These are phyloP conservation scores for Sapajus apella DNA, from an alignment of 2,113 vertebrate genomes.

Conservation along the genomic window DNA sequence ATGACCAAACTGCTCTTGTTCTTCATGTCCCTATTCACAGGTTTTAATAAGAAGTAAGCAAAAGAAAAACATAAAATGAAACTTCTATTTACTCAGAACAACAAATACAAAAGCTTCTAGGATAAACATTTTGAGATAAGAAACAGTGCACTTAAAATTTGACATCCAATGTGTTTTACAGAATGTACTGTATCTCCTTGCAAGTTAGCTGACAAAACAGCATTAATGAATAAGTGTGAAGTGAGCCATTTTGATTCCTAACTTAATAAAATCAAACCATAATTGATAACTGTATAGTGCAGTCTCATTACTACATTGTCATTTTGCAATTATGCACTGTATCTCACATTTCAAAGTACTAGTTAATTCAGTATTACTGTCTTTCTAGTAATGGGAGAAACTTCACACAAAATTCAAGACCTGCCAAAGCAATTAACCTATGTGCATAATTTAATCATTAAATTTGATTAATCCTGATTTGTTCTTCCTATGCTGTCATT, in stretches of 20 bases:
- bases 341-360: neutral
- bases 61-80: neutral
- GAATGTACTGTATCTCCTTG: neutral
- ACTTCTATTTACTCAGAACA: neutral
- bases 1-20: conserved; percentile 18
- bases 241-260: neutral
- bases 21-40: conserved; percentile 31
- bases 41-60: conserved; percentile 33
- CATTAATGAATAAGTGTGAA: neutral
- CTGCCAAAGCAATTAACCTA: neutral
- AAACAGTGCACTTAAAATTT: neutral
- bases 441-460: neutral
- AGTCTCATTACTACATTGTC: neutral
- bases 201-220: neutral
- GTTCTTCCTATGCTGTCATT: neutral
- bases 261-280: neutral
- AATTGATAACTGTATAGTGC: neutral
- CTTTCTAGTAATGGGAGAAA: neutral
- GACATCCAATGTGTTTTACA: neutral
- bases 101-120: neutral
- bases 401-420: neutral
- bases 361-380: neutral
- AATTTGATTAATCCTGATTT: neutral
- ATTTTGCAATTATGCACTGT: neutral
- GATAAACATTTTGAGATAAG: conserved; percentile 22